Evolutionary conservation across 2,797 vertebrate genomes (phyloP).

Genomic region (Hylomyscus alleni): DNA sequence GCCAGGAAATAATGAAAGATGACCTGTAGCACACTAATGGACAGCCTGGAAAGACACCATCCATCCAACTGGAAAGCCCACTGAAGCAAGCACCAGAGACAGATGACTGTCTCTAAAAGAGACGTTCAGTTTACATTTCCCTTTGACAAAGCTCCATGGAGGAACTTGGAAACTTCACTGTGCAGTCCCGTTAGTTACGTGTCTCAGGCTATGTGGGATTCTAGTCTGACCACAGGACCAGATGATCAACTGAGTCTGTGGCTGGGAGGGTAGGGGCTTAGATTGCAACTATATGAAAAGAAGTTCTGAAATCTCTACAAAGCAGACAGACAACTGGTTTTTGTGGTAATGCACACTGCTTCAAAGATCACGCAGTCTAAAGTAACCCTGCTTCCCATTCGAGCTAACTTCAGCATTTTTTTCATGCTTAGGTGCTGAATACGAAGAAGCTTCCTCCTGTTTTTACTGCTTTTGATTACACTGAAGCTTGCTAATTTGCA

Average conservation of each 20-base stretch:
- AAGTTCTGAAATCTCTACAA: not conserved
- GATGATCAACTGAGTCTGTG: not conserved
- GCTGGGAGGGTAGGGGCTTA: not conserved
- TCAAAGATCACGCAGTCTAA: not conserved
- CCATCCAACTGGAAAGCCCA: not conserved
- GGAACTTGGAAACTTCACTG: fast-evolving
- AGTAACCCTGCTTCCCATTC: not conserved
- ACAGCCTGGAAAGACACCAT: not conserved
- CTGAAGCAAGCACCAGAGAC: not conserved
- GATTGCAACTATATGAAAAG: not conserved
- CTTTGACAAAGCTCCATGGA: not conserved
- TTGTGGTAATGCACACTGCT: not conserved
- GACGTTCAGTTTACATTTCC: not conserved
- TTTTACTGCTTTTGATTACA: constrained; percentile 35
- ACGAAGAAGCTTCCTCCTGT: not conserved
- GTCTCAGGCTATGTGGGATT: not conserved
- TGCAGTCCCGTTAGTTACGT: not conserved
- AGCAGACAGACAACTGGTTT: not conserved
- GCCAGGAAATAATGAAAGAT: not conserved
- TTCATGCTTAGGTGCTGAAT: not conserved
- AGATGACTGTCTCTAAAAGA: not conserved
- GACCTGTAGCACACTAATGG: not conserved
- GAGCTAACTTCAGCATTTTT: not conserved
- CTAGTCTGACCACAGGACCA: not conserved
- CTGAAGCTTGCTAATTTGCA: not conserved